Conservation (phyloP, 2,888 invertebrate genomes). For the Heliconius ethilla region DNA sequence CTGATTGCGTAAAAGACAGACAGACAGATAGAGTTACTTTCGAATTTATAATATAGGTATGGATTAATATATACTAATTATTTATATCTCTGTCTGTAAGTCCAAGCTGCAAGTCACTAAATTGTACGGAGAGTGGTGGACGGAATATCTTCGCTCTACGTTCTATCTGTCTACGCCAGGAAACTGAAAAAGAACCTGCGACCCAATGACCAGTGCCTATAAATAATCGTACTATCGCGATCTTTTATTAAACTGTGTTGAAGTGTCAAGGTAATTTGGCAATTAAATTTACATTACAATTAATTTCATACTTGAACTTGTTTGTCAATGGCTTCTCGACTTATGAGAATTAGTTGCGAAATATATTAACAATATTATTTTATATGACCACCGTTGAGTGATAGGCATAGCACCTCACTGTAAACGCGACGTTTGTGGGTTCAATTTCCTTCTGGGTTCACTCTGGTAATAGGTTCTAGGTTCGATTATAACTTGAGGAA, state of each 20-base stretch:
- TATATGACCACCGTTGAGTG: too few relatives aligned
- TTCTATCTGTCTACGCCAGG: neutral
- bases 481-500: too few relatives aligned
- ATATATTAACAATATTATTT: neutral
- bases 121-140: neutral
- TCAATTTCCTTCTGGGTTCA: too few relatives aligned
- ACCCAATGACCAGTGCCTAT: neutral
- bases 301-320: neutral
- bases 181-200: neutral
- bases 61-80: too few relatives aligned
- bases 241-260: neutral
- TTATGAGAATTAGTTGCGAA: neutral
- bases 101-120: neutral
- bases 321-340: neutral
- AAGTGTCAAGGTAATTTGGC: neutral
- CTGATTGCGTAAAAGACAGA: too few relatives aligned
- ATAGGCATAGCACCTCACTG: too few relatives aligned
- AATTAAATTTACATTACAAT: constrained; percentile 1
- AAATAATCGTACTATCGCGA: neutral
- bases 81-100: neutral
- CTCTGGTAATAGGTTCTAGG: too few relatives aligned
- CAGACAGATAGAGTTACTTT: too few relatives aligned
- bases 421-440: too few relatives aligned
- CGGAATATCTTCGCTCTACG: neutral
- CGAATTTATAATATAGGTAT: too few relatives aligned